Evolutionary conservation across 2,888 invertebrate species (phyloP).

Genomic region (Rhimphoctona megacephalus): DNA sequence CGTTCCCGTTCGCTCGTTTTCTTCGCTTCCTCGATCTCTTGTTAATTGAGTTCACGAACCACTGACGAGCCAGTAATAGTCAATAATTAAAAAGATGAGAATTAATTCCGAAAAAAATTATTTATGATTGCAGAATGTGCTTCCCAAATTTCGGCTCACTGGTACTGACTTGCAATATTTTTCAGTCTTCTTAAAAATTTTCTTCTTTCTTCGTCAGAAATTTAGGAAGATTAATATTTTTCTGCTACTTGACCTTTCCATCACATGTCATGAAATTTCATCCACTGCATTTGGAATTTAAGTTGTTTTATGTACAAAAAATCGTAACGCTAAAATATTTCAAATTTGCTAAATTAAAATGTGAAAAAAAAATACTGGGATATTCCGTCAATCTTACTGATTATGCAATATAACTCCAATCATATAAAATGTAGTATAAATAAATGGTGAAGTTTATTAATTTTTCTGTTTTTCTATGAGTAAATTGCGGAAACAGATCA

Average conservation of each 20-base stretch:
- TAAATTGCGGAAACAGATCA: not conserved
- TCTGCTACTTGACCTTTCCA: not conserved
- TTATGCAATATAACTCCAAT: too few species aligned
- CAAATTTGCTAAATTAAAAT: too few species aligned
- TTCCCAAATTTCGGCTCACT: not conserved
- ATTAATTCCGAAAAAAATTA: slow-evolving; percentile 32
- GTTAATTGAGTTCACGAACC: slow-evolving; percentile 64
- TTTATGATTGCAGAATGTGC: not conserved
- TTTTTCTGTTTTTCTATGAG: not conserved
- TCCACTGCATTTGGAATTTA: too few species aligned
- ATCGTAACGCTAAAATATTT: not conserved
- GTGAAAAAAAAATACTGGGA: too few species aligned
- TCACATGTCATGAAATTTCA: too few species aligned
- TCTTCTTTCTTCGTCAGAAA: not conserved
- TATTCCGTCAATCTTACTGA: too few species aligned
- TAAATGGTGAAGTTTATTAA: too few species aligned
- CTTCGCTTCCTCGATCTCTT: slow-evolving; percentile 16
- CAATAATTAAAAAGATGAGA: slow-evolving; percentile 40
- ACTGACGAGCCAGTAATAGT: slow-evolving; percentile 24
- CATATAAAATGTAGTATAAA: too few species aligned
- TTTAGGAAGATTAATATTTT: not conserved
- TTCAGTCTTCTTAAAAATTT: not conserved
- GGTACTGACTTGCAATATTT: not conserved
- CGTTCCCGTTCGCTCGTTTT: slow-evolving; percentile 18
- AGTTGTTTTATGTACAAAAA: not conserved